A percentile compares a stretch with the other conserved stretches of the same genome.
These are phyloP conservation scores for Blomia tropicalis DNA, from an alignment of 2,888 invertebrate species.

Conservation along the genomic window DNA sequence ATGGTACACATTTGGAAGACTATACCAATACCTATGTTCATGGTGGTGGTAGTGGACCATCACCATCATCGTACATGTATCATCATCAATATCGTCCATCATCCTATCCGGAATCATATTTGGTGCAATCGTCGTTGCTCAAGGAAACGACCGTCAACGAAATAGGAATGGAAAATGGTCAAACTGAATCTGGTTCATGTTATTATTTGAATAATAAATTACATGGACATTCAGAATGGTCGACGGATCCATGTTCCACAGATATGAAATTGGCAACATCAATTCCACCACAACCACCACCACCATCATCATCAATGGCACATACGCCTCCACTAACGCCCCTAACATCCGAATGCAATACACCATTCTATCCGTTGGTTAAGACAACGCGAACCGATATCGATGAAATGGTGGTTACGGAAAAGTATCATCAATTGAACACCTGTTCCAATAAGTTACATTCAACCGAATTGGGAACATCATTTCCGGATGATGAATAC, in stretches of 20 bases:
- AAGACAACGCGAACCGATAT: not conserved
- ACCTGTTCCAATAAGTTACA: not conserved
- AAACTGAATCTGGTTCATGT: not conserved
- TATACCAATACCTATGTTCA: not conserved
- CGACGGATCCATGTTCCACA: not conserved
- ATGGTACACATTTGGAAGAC: not conserved
- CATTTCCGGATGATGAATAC: not conserved
- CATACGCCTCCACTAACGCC: conserved; percentile 6
- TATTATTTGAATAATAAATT: conserved; percentile 2
- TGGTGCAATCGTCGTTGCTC: conserved; percentile 5
- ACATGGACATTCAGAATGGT: not conserved
- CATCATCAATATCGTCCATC: not conserved
- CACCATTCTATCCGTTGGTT: not conserved
- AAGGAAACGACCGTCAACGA: not conserved
- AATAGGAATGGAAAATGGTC: no score
- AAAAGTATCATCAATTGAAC: not conserved
- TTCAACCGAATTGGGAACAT: not conserved
- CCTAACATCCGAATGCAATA: not conserved
- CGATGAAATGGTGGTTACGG: not conserved
- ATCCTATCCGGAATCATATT: not conserved
- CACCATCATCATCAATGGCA: not conserved
- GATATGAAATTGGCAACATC: not conserved
- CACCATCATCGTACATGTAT: not conserved
- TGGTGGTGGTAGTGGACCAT: not conserved
- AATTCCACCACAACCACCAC: not conserved